Evolutionary conservation across 2,797 vertebrate species (phyloP).

Genomic region (Micrastur ruficollis): DNA sequence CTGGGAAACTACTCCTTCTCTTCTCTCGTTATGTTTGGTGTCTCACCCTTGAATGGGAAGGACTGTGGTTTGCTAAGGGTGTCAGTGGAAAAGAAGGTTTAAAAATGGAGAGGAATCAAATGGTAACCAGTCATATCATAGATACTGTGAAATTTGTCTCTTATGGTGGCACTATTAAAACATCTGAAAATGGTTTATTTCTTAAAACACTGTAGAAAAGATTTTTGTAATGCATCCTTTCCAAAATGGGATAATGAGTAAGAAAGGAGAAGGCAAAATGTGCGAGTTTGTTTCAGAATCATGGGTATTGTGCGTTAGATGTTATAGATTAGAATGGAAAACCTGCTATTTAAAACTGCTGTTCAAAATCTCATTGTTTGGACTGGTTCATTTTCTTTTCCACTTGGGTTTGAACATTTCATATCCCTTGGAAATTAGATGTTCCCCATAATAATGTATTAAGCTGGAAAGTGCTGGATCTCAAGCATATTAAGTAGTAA

Average conservation of each 20-base stretch:
- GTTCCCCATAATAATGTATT: neutral
- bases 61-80: neutral
- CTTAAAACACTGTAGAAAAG: neutral
- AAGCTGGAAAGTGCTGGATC: neutral
- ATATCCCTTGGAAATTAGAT: neutral
- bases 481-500: constrained; percentile 26
- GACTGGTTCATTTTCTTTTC: neutral
- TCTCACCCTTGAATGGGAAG: neutral
- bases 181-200: neutral
- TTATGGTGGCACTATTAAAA: neutral
- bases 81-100: neutral
- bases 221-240: neutral
- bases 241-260: neutral
- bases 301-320: neutral
- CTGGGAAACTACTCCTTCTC: neutral
- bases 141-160: neutral
- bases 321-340: neutral
- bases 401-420: neutral
- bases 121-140: neutral
- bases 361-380: neutral
- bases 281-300: neutral
- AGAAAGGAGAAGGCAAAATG: neutral
- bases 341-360: neutral
- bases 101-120: neutral
- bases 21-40: neutral